Evolutionary conservation across 2,888 invertebrate species (phyloP).

Genomic region (Embidobia sp.): DNA sequence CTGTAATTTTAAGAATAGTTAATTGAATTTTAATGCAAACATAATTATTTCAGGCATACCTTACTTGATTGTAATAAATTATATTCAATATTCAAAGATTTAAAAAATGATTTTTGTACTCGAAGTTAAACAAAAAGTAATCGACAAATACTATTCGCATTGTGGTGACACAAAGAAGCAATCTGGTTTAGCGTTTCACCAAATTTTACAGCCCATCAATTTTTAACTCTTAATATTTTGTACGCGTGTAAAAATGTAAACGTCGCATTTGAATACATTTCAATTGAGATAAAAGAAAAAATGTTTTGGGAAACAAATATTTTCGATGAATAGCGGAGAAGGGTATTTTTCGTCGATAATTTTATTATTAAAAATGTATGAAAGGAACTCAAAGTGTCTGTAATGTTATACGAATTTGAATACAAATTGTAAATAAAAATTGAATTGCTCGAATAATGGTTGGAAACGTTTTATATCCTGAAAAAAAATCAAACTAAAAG

Average conservation of each 20-base stretch:
- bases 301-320: constrained; percentile 17
- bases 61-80: constrained; percentile 17
- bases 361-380: constrained; percentile 34
- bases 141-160: constrained; percentile 20
- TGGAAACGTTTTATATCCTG: constrained; percentile 2
- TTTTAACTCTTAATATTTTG: constrained; percentile 40
- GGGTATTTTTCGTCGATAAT: constrained; percentile 16
- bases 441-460: constrained; percentile 5
- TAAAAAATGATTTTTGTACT: constrained; percentile 21
- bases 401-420: constrained; percentile 25
- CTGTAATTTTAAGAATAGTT: no score
- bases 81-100: no score
- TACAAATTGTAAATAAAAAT: constrained; percentile 26
- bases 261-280: constrained; percentile 36
- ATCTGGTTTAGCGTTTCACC: constrained; percentile 47
- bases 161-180: constrained; percentile 40
- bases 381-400: constrained; percentile 10
- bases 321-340: neutral
- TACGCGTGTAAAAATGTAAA: constrained; percentile 29
- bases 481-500: constrained; percentile 10
- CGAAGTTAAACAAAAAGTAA: constrained; percentile 22
- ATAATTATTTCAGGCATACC: no score
- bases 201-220: constrained; percentile 49
- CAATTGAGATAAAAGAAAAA: constrained; percentile 42
- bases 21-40: no score